These are phyloP conservation scores for Seriola aureovittata DNA, from an alignment of 2,113 vertebrate species.

Conservation along the genomic window DNA sequence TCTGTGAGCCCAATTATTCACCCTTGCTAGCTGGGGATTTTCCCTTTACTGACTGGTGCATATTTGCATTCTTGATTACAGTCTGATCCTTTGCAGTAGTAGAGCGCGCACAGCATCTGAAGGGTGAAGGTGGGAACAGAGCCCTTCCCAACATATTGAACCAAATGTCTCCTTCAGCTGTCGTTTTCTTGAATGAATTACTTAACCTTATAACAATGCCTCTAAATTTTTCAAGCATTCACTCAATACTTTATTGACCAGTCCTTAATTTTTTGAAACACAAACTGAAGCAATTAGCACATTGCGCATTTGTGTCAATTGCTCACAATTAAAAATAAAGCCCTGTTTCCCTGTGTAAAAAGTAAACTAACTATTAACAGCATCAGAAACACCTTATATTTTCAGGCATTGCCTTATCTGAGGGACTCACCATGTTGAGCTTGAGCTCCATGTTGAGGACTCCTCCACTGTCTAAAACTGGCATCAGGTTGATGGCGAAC, in stretches of 20 bases:
- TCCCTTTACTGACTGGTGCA: slow-evolving; percentile 32
- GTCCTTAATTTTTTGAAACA: not conserved
- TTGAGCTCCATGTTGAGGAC: slow-evolving; percentile 97
- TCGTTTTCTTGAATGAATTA: not conserved
- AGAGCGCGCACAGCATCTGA: not conserved
- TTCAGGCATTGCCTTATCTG: not conserved
- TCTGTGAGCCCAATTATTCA: slow-evolving; percentile 50
- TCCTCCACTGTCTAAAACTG: slow-evolving; percentile 95
- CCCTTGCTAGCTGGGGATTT: slow-evolving; percentile 32
- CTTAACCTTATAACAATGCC: not conserved
- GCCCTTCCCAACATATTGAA: not conserved
- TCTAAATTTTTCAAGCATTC: not conserved
- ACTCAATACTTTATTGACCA: not conserved
- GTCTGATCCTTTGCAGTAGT: slow-evolving; percentile 17
- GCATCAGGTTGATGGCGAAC: slow-evolving; percentile 95
- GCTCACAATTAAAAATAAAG: no score
- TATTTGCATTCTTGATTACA: slow-evolving; percentile 44
- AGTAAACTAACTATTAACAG: not conserved
- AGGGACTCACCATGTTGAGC: slow-evolving; percentile 90
- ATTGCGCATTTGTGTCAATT: no score
- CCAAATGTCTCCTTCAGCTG: not conserved
- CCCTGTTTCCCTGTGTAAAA: not conserved
- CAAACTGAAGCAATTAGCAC: not conserved
- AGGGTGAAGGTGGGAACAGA: not conserved
- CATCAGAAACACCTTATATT: not conserved